A percentile compares a stretch with the other conserved stretches of the same genome.
Evolutionary conservation across 2,888 invertebrate species (phyloP).

Genomic region (Laspeyria flexula): DNA sequence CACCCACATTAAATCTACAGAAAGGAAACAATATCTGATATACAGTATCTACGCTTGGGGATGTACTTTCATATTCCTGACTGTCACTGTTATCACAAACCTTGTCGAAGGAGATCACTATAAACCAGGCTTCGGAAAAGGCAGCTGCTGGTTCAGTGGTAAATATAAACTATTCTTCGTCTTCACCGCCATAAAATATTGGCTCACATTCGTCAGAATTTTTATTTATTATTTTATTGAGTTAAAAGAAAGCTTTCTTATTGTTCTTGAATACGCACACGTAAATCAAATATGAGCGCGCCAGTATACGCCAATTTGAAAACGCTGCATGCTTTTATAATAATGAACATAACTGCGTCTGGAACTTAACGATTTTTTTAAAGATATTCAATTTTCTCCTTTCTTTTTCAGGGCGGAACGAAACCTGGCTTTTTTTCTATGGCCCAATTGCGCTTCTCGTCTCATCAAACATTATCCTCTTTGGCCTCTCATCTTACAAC

Average conservation of each 20-base stretch:
- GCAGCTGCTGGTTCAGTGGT: conserved; percentile 89
- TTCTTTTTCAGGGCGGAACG: conserved; percentile 70
- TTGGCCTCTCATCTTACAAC: conserved; percentile 84
- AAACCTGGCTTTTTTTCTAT: conserved; percentile 89
- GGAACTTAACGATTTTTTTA: too few relatives aligned
- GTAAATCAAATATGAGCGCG: too few relatives aligned
- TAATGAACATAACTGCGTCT: too few relatives aligned
- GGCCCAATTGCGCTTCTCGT: conserved; percentile 88
- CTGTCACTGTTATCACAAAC: conserved; percentile 82
- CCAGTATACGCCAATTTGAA: too few relatives aligned
- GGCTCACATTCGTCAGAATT: too few relatives aligned
- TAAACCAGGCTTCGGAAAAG: conserved; percentile 86
- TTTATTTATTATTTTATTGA: too few relatives aligned
- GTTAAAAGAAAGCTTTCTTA: too few relatives aligned
- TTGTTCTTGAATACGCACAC: too few relatives aligned
- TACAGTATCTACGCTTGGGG: conserved; percentile 88
- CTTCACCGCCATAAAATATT: too few relatives aligned
- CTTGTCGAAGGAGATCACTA: conserved; percentile 81
- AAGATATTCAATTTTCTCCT: too few relatives aligned
- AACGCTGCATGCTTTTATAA: too few relatives aligned
- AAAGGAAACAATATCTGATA: conserved; percentile 79
- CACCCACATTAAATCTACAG: conserved; percentile 72
- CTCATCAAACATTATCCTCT: conserved; percentile 84
- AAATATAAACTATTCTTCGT: conserved; percentile 33
- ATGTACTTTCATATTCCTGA: conserved; percentile 80